Evolutionary conservation across 2,113 vertebrate species (phyloP), one percentile per base, ranked within the genome.

Genomic region (Mirounga angustirostris): DNA sequence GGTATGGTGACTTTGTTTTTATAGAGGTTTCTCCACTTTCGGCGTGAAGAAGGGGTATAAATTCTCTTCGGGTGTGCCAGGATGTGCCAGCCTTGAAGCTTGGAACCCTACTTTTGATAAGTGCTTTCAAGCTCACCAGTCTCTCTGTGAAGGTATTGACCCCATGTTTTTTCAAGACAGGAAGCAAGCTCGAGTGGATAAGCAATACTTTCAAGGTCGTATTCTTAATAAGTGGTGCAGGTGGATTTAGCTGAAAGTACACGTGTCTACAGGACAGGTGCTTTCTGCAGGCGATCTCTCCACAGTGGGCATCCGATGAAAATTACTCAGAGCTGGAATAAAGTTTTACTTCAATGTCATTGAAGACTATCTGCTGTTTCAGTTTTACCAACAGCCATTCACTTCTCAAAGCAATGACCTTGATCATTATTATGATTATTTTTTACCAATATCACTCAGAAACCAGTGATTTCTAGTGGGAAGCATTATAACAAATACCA

Each of bases 261-360:
- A 0, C 5, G 43, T 26, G 28, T 58, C 12, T n/a, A 33, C 4
- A 16, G 22, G 52, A 50, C 12, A 7, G 1, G 18, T 15, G 16
- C 28, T 24, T 58, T 67, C n/a, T 2, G 50, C 12, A 10, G 13
- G 28, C 67, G 8, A 24, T 7, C 7, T 40, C 40, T 58, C 30
- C 16, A 8, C 1, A 22, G 30, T 7, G 56, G 0, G 0, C n/a
- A 0, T 19, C 7, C 1, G 28, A 13, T 16, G 12, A 52, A 3
- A 30, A 36, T 14, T 54, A 65, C 50, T 46, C 30, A 14, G 59
- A 65, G 30, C 61, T 43, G 2, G 7, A 22, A 19, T 4, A 5
- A 19, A 8, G 28, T 33, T 74, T 18, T 46, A 16, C 36, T 19
- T 71, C 4, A 19, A 10, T 24, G 46, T 59, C 56, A 86, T 0